Base-by-base conservation (phyloP, 1,140 invertebrate genomes). In the Zaprionus gabonicus region DNA sequence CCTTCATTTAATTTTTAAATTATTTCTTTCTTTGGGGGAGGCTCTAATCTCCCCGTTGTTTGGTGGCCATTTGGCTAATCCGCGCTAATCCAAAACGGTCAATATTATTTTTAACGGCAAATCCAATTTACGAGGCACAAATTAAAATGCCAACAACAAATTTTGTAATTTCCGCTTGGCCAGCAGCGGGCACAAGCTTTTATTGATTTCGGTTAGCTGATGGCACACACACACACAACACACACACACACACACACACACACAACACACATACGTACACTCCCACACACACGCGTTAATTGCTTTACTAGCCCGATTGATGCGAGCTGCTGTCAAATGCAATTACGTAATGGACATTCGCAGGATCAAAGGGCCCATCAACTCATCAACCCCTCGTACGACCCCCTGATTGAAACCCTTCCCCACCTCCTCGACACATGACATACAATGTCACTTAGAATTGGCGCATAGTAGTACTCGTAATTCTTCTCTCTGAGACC, bases 281-380 rank as follows among this genome's bases (percentile, higher is more conserved):
- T 20, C 46, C 46, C 36, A n/a, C 31, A 76, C 25, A 73, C 15
- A 41, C 53, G 46, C 64, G 72, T 82, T 88, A 88, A 90, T 88
- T 90, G 85, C 85, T 90, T 90, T 88, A 88, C 75, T 88, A 81
- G 85, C 81, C 64, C 55, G 84, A 78, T 84, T 81, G 75, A 81
- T 88, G 65, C 71, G 66, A 71, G 65, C 64, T 65, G 64, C 66
- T 51, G 60, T 76, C 68, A 75, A 83, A 90, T 88, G 87, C 78
- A 88, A 88, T 88, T 88, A 88, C 76, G 76, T 84, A 88, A 88
- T 81, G 71, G 83, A 46, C 74, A 76, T 76, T 72, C 44, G 36
- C 69, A 59, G 69, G 49, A 73, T 76, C 68, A 60, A n/a, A 27
- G 46, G 10, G 46, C 20, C 23, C 46, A 51, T 51, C 46, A 51